Conservation (phyloP, 1,140 invertebrate genomes). For the Episyrphus balteatus region DNA sequence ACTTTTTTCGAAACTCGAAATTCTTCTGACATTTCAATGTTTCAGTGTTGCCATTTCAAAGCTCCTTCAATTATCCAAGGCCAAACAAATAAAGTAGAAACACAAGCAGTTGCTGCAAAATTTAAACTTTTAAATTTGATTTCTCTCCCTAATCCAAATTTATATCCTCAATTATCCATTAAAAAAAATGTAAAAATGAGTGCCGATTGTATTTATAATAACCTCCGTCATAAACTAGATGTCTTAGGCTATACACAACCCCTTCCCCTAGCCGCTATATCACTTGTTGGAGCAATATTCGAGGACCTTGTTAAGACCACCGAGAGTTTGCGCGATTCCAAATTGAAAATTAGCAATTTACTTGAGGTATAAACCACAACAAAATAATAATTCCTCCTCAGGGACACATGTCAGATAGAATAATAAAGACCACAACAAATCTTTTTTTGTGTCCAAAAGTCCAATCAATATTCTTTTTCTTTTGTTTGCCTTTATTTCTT, state of each 20-base stretch:
- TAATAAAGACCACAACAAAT: background rate
- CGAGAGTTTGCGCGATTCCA: conserved; percentile 52
- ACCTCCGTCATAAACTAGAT: conserved; percentile 30
- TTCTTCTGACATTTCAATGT: no score
- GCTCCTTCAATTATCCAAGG: no score
- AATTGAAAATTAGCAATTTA: conserved; percentile 21
- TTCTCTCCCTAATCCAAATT: no score
- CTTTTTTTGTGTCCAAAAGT: background rate
- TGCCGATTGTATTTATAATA: conserved; percentile 25
- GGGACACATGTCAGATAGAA: background rate
- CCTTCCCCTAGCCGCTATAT: conserved; percentile 38
- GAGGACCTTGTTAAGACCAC: conserved; percentile 63
- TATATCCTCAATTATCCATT: no score
- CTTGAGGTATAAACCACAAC: conserved; percentile 17
- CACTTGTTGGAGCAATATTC: conserved; percentile 55
- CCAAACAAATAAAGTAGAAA: no score
- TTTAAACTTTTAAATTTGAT: no score
- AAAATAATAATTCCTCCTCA: no score
- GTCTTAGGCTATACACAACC: conserved; percentile 31
- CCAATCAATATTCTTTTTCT: background rate
- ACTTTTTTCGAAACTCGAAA: no score
- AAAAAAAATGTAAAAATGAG: background rate
- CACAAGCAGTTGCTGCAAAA: no score
- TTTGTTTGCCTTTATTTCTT: background rate
- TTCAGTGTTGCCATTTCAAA: no score